These are phyloP conservation scores for Atractosteus spatula DNA, from an alignment of 2,113 vertebrate genomes.

Conservation along the genomic window DNA sequence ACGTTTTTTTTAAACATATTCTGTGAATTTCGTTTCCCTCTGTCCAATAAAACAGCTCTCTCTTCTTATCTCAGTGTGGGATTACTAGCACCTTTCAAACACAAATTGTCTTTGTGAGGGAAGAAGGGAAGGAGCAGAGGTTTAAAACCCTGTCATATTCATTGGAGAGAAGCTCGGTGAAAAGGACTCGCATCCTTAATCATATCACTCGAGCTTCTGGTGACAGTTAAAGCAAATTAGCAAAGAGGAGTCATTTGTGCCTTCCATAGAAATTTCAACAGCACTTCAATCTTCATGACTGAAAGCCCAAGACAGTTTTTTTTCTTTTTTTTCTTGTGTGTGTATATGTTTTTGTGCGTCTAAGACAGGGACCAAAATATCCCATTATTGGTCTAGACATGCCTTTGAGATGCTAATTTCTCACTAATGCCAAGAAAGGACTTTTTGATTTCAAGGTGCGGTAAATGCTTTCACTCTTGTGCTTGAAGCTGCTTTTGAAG, in stretches of 20 bases:
- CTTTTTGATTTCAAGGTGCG: not conserved
- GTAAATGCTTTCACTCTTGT: not conserved
- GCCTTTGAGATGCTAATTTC: constrained; percentile 21
- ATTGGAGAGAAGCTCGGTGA: not conserved
- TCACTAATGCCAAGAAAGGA: constrained; percentile 9
- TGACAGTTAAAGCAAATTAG: constrained; percentile 12
- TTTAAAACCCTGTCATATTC: not conserved
- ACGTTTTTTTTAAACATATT: not conserved
- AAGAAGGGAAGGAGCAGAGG: not conserved
- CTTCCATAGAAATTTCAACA: constrained; percentile 6
- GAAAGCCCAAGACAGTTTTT: constrained; percentile 8
- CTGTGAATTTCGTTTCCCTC: not conserved
- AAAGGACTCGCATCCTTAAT: not conserved
- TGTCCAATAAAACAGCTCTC: not conserved
- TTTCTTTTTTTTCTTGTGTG: not conserved
- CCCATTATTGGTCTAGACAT: constrained; percentile 5
- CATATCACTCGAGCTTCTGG: not conserved
- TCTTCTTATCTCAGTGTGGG: not conserved
- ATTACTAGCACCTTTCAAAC: constrained; percentile 7
- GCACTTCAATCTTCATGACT: constrained; percentile 3
- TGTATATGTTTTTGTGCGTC: not conserved
- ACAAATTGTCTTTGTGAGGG: constrained; percentile 5
- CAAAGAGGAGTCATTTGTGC: not conserved
- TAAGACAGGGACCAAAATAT: constrained; percentile 5
- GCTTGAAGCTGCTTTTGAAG: not conserved